Evolutionary conservation across 2,888 invertebrate genomes (phyloP).

Genomic region (Cosmia trapezina): DNA sequence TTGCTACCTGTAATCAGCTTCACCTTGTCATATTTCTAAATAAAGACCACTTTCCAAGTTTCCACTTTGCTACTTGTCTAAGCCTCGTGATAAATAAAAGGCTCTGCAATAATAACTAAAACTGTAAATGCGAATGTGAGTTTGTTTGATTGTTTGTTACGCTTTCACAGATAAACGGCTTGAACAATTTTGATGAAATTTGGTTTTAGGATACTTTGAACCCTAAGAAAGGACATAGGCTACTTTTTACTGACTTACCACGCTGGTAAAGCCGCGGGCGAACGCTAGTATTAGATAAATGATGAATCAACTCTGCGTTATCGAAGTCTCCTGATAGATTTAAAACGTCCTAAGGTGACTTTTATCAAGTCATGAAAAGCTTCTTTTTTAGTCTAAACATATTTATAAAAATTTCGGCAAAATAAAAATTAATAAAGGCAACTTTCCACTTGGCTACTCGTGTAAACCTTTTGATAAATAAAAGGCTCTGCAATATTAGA

Average conservation of each 20-base stretch:
- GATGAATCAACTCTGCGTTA: constrained; percentile 1
- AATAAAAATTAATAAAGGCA: not conserved
- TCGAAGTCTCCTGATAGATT: not conserved
- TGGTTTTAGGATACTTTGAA: too few relatives aligned
- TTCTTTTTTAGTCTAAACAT: not conserved
- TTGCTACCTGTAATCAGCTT: not conserved
- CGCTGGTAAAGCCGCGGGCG: too few relatives aligned
- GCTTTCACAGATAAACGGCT: too few relatives aligned
- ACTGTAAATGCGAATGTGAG: too few relatives aligned
- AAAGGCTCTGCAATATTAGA: not conserved
- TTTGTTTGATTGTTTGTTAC: too few relatives aligned
- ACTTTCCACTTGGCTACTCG: not conserved
- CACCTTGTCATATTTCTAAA: not conserved
- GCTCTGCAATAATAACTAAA: not conserved
- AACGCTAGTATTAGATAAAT: not conserved
- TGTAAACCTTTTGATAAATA: not conserved
- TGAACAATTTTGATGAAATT: too few relatives aligned
- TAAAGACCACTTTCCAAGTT: not conserved
- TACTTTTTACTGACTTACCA: too few relatives aligned
- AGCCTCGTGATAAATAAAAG: not conserved
- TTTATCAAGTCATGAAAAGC: constrained; percentile 7
- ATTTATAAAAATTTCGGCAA: constrained; percentile 21
- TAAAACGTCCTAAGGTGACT: not conserved
- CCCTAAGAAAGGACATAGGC: too few relatives aligned
- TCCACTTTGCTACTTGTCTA: not conserved